Conservation (phyloP, 2,888 invertebrate genomes). For the Cetonia aurata region DNA sequence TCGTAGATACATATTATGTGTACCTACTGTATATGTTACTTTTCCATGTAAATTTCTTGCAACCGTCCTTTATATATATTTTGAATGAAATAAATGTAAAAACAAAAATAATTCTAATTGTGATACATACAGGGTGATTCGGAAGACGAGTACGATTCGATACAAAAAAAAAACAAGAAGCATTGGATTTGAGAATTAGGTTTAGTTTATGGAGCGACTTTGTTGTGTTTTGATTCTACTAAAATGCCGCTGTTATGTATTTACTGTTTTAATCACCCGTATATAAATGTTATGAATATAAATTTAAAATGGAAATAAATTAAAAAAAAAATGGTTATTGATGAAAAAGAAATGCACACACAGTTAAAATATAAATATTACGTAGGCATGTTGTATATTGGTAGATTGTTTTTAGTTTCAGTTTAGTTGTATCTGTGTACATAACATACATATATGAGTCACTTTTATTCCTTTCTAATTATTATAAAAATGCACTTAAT, state of each 20-base stretch:
- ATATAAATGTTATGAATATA: conserved; percentile 32
- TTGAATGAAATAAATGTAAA: conserved; percentile 9
- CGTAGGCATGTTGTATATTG: no score
- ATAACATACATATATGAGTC: conserved; percentile 1
- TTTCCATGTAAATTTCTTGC: conserved; percentile 28
- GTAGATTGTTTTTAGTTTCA: no score
- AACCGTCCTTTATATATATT: conserved; percentile 28
- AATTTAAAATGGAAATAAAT: not conserved
- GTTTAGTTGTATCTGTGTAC: not conserved
- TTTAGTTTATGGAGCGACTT: not conserved
- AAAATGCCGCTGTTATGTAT: not conserved
- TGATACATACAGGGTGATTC: conserved; percentile 39
- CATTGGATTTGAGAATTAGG: not conserved
- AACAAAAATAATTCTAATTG: conserved; percentile 24
- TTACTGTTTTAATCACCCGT: conserved; percentile 26
- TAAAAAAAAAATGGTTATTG: conserved; percentile 15
- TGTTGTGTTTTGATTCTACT: not conserved
- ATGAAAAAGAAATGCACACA: conserved; percentile 11
- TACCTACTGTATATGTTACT: not conserved
- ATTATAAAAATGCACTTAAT: conserved; percentile 21
- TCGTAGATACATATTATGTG: no score
- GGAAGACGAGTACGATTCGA: conserved; percentile 4
- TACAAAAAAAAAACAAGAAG: no score
- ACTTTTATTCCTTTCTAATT: conserved; percentile 19
- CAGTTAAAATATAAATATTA: no score